Percentiles rank a stretch among this genome's conserved stretches.
These are phyloP conservation scores for Ciconia maguari DNA, from an alignment of 2,113 vertebrate species.

Conservation along the genomic window DNA sequence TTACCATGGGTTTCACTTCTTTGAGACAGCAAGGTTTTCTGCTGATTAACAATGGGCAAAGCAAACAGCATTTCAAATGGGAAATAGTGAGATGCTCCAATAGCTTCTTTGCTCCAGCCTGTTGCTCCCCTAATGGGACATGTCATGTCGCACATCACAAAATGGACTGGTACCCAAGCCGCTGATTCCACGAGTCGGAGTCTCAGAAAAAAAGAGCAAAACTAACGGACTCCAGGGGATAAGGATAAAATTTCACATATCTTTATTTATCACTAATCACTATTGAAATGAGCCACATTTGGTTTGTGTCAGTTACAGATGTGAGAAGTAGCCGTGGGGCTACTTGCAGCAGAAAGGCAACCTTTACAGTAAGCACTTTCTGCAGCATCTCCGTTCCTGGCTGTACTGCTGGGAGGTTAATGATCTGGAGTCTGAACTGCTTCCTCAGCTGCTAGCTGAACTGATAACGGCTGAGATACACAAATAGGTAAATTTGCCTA, in stretches of 20 bases:
- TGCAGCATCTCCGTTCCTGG: not conserved
- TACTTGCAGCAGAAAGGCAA: not conserved
- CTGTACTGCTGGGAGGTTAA: conserved; percentile 39
- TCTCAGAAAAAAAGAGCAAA: not conserved
- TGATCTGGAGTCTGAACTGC: not conserved
- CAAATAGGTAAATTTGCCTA: not conserved
- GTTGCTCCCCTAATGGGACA: not conserved
- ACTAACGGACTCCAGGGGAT: not conserved
- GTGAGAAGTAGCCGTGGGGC: not conserved
- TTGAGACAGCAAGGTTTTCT: not conserved
- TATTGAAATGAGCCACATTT: not conserved
- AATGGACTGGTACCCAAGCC: not conserved
- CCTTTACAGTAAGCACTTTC: not conserved
- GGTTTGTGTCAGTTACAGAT: not conserved
- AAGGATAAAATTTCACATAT: not conserved
- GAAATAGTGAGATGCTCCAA: not conserved
- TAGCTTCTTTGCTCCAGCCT: not conserved
- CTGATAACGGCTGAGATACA: conserved; percentile 2
- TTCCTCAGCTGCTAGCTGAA: conserved; percentile 39
- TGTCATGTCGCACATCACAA: not conserved
- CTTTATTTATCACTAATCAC: not conserved
- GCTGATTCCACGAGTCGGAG: fast-evolving
- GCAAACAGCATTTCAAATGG: not conserved
- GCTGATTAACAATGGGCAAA: not conserved
- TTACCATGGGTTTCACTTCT: not conserved